These are phyloP conservation scores for Oceanodroma leucorhoa DNA, from an alignment of 2,797 vertebrate genomes.

Conservation along the genomic window DNA sequence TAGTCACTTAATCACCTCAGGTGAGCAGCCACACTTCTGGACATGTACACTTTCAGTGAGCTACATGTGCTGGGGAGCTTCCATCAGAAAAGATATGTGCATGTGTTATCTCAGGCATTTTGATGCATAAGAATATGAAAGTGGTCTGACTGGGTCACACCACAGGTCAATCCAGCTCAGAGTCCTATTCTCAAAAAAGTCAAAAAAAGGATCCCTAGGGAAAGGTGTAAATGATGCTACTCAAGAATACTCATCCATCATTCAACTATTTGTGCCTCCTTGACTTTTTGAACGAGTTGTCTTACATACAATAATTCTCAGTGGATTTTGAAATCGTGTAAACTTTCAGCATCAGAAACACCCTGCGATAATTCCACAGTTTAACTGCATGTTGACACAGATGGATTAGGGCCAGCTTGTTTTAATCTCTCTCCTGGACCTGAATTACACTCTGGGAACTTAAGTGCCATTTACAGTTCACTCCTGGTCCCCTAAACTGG, in stretches of 20 bases:
- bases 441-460: neutral
- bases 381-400: neutral
- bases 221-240: neutral
- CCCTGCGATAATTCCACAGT: neutral
- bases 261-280: neutral
- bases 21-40: neutral
- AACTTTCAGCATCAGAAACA: neutral
- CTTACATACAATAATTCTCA: neutral
- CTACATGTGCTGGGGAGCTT: neutral
- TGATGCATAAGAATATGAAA: neutral
- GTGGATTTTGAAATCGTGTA: neutral
- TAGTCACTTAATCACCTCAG: neutral
- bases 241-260: neutral
- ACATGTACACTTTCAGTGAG: accelerated
- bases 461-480: neutral
- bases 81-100: neutral
- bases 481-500: neutral
- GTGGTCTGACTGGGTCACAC: neutral
- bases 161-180: neutral
- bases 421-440: neutral
- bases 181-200: neutral
- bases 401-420: neutral
- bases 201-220: neutral
- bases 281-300: neutral
- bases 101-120: neutral